A percentile compares a stretch with the other conserved stretches of the same genome.
Conservation (phyloP, 1,140 invertebrate species). For the Thaumatotibia leucotreta region DNA sequence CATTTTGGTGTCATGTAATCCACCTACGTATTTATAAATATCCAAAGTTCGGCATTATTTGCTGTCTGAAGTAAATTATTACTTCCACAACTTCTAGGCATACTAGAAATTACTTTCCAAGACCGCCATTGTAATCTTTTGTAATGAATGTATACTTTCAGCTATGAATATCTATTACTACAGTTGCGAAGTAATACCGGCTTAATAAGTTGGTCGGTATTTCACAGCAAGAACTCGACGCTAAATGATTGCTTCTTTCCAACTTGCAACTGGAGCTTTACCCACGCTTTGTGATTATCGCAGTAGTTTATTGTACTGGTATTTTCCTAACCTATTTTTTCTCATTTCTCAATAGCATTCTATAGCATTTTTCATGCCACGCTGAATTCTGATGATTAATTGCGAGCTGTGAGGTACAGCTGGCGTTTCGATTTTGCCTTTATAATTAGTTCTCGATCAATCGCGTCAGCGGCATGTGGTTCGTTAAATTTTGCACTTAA, state of each 20-base stretch:
- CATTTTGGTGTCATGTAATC: too few relatives aligned
- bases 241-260: not conserved
- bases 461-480: constrained; percentile 27
- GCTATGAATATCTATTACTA: constrained; percentile 5
- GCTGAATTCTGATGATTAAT: not conserved
- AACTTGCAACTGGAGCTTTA: not conserved
- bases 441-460: constrained; percentile 35
- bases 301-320: not conserved
- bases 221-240: not conserved
- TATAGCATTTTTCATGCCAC: not conserved
- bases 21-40: too few relatives aligned
- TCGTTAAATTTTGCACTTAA: constrained; percentile 33
- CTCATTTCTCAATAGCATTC: not conserved
- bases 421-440: constrained; percentile 18
- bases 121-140: not conserved
- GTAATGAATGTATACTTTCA: not conserved
- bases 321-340: too few relatives aligned
- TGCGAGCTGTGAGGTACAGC: not conserved
- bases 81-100: too few relatives aligned
- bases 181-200: not conserved
- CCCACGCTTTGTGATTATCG: not conserved
- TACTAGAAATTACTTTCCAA: not conserved
- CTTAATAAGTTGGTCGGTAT: not conserved
- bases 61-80: too few relatives aligned
- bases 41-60: too few relatives aligned